phyloP scores from a whole-genome alignment of 2,113 vertebrate species.

The Pao palembangensis region DNA sequence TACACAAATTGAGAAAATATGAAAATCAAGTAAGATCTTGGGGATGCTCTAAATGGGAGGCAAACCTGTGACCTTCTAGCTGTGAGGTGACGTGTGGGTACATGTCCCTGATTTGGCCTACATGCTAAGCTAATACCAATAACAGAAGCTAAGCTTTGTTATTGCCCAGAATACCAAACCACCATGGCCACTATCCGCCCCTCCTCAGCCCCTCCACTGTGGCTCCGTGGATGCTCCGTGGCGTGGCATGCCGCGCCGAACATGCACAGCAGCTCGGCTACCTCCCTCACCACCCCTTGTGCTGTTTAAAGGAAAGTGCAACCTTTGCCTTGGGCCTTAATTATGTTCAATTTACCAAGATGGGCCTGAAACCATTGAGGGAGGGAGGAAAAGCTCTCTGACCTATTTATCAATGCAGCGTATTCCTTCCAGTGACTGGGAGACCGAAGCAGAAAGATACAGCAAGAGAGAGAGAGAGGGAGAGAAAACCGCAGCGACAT shows the following conservation, averaged over 20 bases:
- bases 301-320: constrained; percentile 79
- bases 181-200: constrained; percentile 7
- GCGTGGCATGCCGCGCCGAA: constrained; percentile 50
- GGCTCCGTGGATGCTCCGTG: constrained; percentile 38
- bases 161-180: neutral
- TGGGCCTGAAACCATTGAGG: constrained; percentile 78
- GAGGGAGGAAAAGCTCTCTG: constrained; percentile 77
- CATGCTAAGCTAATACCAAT: no score
- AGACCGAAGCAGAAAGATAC: constrained; percentile 51
- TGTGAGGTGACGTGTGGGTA: no score
- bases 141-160: no score
- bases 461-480: constrained; percentile 20
- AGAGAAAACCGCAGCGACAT: neutral
- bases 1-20: no score
- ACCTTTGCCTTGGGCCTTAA: constrained; percentile 81
- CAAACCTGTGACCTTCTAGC: no score
- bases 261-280: constrained; percentile 55
- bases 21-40: no score
- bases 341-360: constrained; percentile 83
- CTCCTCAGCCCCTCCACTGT: constrained; percentile 18
- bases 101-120: no score
- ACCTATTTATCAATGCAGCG: constrained; percentile 80
- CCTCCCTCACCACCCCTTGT: constrained; percentile 62
- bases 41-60: no score
- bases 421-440: constrained; percentile 63